Percentiles rank a stretch among this genome's conserved stretches.
Conservation (phyloP, 2,113 vertebrate genomes). For the Psittacus erithacus region DNA sequence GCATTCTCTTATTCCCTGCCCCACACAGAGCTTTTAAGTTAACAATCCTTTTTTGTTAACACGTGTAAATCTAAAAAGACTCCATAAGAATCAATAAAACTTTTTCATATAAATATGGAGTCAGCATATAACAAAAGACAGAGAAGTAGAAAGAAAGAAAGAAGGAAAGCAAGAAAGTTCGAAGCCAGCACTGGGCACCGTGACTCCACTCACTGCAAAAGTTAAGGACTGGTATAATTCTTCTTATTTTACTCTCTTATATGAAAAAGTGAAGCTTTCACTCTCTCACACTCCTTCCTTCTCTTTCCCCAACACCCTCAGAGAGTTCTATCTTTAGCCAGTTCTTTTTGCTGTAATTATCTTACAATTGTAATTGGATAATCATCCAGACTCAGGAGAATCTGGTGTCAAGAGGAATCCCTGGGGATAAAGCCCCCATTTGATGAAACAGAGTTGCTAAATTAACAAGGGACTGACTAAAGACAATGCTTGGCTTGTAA, state of each 20-base stretch:
- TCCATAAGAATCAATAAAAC: background rate
- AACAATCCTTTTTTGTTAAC: background rate
- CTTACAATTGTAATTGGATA: conserved; percentile 42
- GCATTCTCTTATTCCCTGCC: background rate
- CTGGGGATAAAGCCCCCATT: background rate
- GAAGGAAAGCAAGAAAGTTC: background rate
- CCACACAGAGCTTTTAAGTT: background rate
- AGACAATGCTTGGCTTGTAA: background rate
- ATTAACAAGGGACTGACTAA: background rate
- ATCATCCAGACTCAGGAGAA: background rate
- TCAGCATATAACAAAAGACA: background rate
- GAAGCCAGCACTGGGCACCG: background rate
- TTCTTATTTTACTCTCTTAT: background rate
- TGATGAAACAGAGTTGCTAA: background rate
- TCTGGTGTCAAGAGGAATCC: conserved; percentile 38
- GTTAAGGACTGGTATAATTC: background rate
- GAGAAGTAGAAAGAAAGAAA: background rate
- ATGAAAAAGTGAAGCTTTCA: background rate
- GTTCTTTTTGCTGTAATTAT: conserved; percentile 30
- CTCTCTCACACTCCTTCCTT: background rate
- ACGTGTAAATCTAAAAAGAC: background rate
- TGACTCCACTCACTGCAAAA: background rate
- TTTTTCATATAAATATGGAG: background rate
- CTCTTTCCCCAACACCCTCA: background rate
- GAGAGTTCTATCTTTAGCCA: conserved; percentile 37